Base-by-base conservation (phyloP, 2,797 vertebrate species). In the Philypnodon macrostomus region DNA sequence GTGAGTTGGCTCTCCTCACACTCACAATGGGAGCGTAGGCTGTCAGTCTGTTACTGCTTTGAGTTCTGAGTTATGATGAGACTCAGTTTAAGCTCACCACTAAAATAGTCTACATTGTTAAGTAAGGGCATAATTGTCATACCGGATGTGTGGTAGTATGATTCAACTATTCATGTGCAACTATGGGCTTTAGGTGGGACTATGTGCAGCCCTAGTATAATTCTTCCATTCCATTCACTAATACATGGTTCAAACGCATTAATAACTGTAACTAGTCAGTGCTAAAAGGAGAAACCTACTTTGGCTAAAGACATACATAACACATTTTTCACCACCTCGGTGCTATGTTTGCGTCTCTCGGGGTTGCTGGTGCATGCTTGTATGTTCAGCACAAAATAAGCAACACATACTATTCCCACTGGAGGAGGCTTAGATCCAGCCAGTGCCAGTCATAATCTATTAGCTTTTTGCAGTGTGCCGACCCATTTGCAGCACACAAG, bases 1-100 rank as follows among this genome's bases (percentile, higher is more conserved):
- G 65, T 67, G 67, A 60, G 58, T 50, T 87, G 83, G 83, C 81
- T 63, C n/a, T 40, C 34, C 41, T 63, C 45, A 1, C 34, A 0
- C 58, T 58, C 40, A 61, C 60, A 64, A 72, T 53, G 70, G 72
- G 53, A 35, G 69, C 3, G 76, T 76, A 71, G 63, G 79, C 15
- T 46, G 63, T 61, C 54, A 23, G 57, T 42, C 63, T 60, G 72
- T 67, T 51, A 16, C 0, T 0, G 39, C 39, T 4, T 1, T 47
- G 21, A 2, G 0, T 42, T 24, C 1, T 1, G 5, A 16, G 47
- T 10, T 58, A 41, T 45, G 39, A 29, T 30, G 42, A 38, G 59
- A n/a, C 62, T 58, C 46, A 41, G 48, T 63, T 60, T 57, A 0
- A 10, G 7, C 53, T 46, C 38, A 67, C 44, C 62, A 23, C 36